Base-by-base conservation (phyloP, 1,140 invertebrate species). In the Lepidotrigona ventralis region DNA sequence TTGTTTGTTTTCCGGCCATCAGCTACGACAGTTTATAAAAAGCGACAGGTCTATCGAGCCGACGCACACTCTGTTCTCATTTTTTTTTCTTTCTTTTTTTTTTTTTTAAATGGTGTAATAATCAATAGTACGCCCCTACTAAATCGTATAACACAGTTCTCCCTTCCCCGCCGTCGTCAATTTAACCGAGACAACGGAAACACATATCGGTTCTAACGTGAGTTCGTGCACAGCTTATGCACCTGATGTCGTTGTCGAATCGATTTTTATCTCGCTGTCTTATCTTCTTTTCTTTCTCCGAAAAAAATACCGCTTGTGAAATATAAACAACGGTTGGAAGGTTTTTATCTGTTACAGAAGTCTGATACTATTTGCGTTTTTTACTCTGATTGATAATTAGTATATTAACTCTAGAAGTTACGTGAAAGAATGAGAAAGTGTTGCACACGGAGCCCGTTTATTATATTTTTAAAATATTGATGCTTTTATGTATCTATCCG, bases 121-220 rank as follows among this genome's bases (percentile, higher is more conserved):
- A 83, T 83, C 81, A 70, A 83, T 83, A 83, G 81, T 69, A 33
- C 46, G 26, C 75, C 46, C 26, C 29, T 54, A 4, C 75, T 83
- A 78, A 83, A 83, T 83, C 81, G 75, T 54, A 33, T 70, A 70
- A 83, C 66, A 23, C 26, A 21, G 19, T 66, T 46, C 39, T 46
- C 39, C 39, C 39, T 46, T 8, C 39, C 0, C 39, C 39, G 9
- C 8, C 39, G 6, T 46, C 74, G 66, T 63, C 66, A 63, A 83
- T 83, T 83, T 78, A 78, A 83, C 71, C 74, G 81, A 83, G 74
- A 83, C 74, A 83, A 82, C 81, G 81, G 58, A 76, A 82, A 74
- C 74, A 78, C 81, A 74, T 82, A 70, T 64, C 15, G 71, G 23
- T 74, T 56, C 71, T 74, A 19, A 81, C 79, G 79, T 81, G 79